Conservation (phyloP, 2,113 vertebrate genomes). For the Oryzias javanicus region DNA sequence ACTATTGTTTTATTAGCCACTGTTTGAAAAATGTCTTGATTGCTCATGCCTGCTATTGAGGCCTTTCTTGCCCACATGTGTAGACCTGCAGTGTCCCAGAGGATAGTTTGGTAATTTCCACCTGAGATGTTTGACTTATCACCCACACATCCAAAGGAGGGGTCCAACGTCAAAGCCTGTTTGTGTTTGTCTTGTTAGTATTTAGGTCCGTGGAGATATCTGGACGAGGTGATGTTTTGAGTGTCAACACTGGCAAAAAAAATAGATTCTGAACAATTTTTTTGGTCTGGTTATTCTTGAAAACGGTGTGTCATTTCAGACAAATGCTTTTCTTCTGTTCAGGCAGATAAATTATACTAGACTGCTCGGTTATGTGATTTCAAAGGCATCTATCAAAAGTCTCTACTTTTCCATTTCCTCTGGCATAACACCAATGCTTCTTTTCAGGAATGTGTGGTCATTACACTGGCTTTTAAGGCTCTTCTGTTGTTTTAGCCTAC, state of each 20-base stretch:
- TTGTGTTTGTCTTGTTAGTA: no score
- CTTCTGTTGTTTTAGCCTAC: not conserved
- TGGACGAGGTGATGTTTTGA: conserved; percentile 6
- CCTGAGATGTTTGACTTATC: not conserved
- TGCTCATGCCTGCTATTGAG: no score
- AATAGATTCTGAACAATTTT: no score
- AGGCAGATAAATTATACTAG: not conserved
- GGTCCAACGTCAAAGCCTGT: not conserved
- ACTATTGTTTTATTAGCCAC: no score
- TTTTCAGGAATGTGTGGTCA: not conserved
- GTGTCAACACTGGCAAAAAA: conserved; percentile 3
- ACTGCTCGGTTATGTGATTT: not conserved
- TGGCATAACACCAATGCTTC: not conserved
- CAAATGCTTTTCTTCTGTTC: not conserved
- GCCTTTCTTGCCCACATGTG: not conserved
- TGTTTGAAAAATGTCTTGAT: no score
- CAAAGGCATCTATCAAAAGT: not conserved
- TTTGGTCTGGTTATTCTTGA: conserved; percentile 7
- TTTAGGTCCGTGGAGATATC: conserved; percentile 7
- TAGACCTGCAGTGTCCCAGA: not conserved
- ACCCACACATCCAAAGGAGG: not conserved
- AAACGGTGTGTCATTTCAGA: not conserved
- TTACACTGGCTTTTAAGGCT: not conserved
- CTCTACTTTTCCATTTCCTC: conserved; percentile 8
- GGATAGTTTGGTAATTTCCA: conserved; percentile 13